Conservation (phyloP, 2,113 vertebrate genomes). For the Tragelaphus imberbis region DNA sequence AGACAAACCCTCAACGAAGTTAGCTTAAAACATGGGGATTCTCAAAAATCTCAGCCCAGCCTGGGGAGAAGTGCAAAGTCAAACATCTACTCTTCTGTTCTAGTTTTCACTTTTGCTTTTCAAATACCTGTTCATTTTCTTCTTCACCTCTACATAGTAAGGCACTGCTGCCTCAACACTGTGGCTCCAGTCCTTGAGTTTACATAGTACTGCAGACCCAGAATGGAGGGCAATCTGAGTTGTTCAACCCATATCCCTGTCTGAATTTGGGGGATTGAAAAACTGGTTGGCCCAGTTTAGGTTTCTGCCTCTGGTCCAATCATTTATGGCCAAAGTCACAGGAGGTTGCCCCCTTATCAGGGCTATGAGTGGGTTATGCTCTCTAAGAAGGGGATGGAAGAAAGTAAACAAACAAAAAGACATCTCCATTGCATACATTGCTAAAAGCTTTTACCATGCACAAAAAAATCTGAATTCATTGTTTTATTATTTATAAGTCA, state of each 20-base stretch:
- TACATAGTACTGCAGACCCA: not conserved
- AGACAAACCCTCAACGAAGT: not conserved
- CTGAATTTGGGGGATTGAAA: not conserved
- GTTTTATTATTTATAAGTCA: not conserved
- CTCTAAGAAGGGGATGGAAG: not conserved
- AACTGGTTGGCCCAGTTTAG: not conserved
- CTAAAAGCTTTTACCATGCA: not conserved
- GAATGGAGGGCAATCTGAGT: not conserved
- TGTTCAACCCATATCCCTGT: not conserved
- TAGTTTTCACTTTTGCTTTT: not conserved
- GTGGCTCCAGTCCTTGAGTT: not conserved
- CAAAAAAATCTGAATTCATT: not conserved
- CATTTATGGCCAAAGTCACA: not conserved
- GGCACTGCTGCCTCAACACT: not conserved
- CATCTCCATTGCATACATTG: not conserved
- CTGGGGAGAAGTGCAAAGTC: not conserved
- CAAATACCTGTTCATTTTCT: not conserved
- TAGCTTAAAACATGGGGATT: not conserved
- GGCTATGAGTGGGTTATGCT: not conserved
- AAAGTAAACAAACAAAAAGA: not conserved
- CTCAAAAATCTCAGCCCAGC: not conserved
- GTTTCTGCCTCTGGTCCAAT: not conserved
- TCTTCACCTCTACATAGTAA: not conserved
- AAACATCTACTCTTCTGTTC: not conserved
- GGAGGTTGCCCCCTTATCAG: not conserved